Evolutionary conservation across 2,797 vertebrate genomes (phyloP).

Genomic region (Lacerta bilineata): DNA sequence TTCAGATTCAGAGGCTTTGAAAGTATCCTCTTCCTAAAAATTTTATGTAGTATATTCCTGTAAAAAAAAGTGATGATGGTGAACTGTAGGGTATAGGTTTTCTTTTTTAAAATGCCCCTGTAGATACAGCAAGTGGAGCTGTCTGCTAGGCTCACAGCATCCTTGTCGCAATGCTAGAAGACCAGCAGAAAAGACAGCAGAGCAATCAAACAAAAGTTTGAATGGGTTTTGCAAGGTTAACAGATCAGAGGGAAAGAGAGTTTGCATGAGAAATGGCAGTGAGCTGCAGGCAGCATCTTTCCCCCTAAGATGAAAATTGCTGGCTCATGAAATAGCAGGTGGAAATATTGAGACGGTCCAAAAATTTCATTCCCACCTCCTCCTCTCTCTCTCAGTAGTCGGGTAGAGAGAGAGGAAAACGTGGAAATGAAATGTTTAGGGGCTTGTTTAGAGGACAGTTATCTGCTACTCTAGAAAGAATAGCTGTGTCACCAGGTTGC

Average conservation of each 20-base stretch:
- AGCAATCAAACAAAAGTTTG: not conserved
- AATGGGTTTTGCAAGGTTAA: not conserved
- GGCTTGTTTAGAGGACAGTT: slow-evolving; percentile 11
- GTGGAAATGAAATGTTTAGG: not conserved
- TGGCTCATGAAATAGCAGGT: not conserved
- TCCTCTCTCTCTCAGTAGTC: not conserved
- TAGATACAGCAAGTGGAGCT: not conserved
- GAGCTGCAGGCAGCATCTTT: not conserved
- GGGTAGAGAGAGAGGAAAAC: not conserved
- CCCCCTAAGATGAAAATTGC: rapidly evolving
- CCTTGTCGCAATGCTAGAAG: rapidly evolving
- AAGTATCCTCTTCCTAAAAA: slow-evolving; percentile 13
- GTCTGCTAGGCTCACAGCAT: not conserved
- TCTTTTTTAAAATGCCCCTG: too few species aligned
- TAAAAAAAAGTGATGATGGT: not conserved
- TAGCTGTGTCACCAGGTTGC: not conserved
- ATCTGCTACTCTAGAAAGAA: slow-evolving; percentile 6
- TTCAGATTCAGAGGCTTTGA: not conserved
- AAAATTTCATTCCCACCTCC: not conserved
- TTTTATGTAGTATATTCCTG: not conserved
- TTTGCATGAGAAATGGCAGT: not conserved
- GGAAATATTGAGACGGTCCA: not conserved
- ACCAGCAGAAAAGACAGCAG: rapidly evolving
- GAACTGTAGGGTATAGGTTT: not conserved
- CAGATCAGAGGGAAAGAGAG: not conserved